Conservation (phyloP, 2,888 invertebrate genomes). For the Clitarchus hookeri region DNA sequence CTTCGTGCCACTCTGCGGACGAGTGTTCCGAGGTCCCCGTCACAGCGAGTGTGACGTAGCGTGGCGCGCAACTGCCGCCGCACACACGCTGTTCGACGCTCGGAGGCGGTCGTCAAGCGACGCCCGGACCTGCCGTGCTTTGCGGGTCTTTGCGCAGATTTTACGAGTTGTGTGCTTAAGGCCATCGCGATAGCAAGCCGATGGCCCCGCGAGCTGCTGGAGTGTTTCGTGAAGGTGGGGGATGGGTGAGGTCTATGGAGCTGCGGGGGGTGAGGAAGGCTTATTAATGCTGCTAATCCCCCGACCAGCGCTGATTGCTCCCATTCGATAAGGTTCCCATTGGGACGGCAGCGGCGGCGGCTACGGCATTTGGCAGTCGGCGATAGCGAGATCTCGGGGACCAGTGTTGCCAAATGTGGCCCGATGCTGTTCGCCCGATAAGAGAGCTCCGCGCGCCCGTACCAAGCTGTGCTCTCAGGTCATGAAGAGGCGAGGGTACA, state of each 20-base stretch:
- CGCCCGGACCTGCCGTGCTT: not conserved
- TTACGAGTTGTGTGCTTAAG: conserved; percentile 36
- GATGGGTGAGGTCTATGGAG: too few relatives aligned
- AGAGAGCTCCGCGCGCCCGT: conserved; percentile 31
- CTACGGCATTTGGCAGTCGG: conserved; percentile 34
- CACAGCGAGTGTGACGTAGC: too few relatives aligned
- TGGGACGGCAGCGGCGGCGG: conserved; percentile 24
- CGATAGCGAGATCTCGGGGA: conserved; percentile 34
- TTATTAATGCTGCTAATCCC: conserved; percentile 25
- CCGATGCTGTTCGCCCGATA: conserved; percentile 33
- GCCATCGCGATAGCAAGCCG: conserved; percentile 33
- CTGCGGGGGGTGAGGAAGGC: conserved; percentile 18
- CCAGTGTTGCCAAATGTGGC: conserved; percentile 37
- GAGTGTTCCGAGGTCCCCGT: too few relatives aligned
- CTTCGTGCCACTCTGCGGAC: too few relatives aligned
- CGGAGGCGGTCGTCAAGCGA: not conserved
- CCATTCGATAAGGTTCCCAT: conserved; percentile 34
- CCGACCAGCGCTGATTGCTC: conserved; percentile 31
- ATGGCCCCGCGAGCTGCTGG: not conserved
- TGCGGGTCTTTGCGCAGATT: conserved; percentile 16
- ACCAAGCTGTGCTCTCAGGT: conserved; percentile 33
- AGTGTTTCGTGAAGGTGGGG: not conserved
- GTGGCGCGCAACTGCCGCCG: too few relatives aligned
- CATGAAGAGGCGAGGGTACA: not conserved
- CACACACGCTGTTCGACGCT: not conserved